Evolutionary conservation across 1,140 invertebrate genomes (phyloP).

Genomic region (Solenopsis fugax): DNA sequence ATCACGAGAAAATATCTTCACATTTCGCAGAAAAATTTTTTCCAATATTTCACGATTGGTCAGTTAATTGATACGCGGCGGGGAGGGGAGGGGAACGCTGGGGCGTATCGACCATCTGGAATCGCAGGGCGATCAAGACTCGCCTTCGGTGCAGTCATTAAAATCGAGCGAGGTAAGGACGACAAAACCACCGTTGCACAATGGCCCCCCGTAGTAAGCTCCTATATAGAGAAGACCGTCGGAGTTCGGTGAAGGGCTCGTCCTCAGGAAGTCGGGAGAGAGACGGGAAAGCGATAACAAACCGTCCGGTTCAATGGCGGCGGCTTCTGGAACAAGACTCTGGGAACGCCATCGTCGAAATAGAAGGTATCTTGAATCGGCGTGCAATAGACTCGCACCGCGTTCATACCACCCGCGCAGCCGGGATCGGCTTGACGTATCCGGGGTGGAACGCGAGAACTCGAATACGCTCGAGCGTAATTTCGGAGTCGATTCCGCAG

Average conservation of each 20-base stretch:
- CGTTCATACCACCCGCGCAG: slow-evolving; percentile 13
- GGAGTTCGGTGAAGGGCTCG: slow-evolving; percentile 55
- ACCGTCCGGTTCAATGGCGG: slow-evolving; percentile 67
- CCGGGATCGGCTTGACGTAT: slow-evolving; percentile 13
- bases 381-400: slow-evolving; percentile 21
- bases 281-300: slow-evolving; percentile 69
- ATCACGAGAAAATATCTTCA: not conserved
- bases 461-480: slow-evolving; percentile 7
- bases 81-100: no score
- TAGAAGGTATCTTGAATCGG: slow-evolving; percentile 65
- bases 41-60: not conserved
- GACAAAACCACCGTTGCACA: slow-evolving; percentile 69
- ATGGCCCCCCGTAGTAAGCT: slow-evolving; percentile 48
- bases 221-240: slow-evolving; percentile 51
- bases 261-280: slow-evolving; percentile 49
- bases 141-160: slow-evolving; percentile 50
- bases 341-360: slow-evolving; percentile 71
- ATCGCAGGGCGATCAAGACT: not conserved
- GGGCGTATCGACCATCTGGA: no score
- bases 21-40: not conserved
- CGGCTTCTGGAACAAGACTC: slow-evolving; percentile 60
- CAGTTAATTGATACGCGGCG: not conserved
- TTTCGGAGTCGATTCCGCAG: not conserved
- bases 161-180: slow-evolving; percentile 57
- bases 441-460: slow-evolving; percentile 29